These are phyloP conservation scores for Schizopygopsis malacanthus DNA, from an alignment of 2,797 vertebrate genomes.

Conservation along the genomic window DNA sequence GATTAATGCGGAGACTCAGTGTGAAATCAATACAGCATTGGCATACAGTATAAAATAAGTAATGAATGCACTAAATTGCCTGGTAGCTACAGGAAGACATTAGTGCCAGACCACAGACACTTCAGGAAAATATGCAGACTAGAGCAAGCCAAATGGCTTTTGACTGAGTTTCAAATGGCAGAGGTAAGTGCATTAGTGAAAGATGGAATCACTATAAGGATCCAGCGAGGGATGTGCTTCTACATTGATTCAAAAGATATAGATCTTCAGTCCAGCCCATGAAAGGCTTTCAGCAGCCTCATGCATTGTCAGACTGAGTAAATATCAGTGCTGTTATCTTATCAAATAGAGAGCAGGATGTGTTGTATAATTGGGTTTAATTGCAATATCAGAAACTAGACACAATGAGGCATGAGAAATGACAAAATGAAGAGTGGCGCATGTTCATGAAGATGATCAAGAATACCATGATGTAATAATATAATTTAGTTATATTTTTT, in stretches of 20 bases:
- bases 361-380: conserved; percentile 11
- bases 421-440: neutral
- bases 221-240: conserved; percentile 5
- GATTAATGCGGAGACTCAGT: conserved; percentile 11
- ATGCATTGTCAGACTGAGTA: conserved; percentile 6
- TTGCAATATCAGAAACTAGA: neutral
- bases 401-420: neutral
- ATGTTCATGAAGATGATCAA: neutral
- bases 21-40: conserved; percentile 7
- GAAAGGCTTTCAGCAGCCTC: conserved; percentile 38
- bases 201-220: conserved; percentile 20
- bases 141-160: conserved; percentile 38
- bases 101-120: conserved; percentile 32
- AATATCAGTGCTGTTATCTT: conserved; percentile 11
- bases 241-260: conserved; percentile 41
- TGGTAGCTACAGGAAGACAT: conserved; percentile 22
- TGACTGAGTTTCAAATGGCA: conserved; percentile 39
- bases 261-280: conserved; percentile 30
- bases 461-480: neutral
- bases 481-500: no score
- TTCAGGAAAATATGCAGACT: conserved; percentile 10
- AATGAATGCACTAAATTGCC: conserved; percentile 12
- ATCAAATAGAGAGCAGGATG: neutral
- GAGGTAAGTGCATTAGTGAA: conserved; percentile 22
- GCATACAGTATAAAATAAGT: conserved; percentile 13